Evolutionary conservation across 2,797 vertebrate species (phyloP), one percentile per base, ranked within the genome.

Genomic region (Tolypeutes matacus): DNA sequence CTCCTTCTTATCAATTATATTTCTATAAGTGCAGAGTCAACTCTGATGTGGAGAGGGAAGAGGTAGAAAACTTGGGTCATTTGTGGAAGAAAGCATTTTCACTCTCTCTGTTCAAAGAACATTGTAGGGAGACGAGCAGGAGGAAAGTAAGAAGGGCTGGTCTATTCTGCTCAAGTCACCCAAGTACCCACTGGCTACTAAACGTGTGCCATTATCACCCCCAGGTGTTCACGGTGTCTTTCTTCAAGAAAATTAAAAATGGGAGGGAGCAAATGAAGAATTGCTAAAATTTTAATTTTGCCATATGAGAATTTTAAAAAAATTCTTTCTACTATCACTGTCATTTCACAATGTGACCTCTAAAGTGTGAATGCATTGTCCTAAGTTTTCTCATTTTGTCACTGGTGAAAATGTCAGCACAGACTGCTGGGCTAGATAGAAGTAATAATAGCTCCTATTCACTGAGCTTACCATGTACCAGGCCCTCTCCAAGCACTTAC

Each of bases 261-360:
- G 73, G 2, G 18, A 5, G 3, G 39, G n/a, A 58, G 18, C 53
- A 23, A 86, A 72, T 25, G 31, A 0, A 2, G 18, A 3, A 6
- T 53, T 62, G 31, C 23, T 62, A n/a, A 90, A 4, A 20, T 29
- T 91, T 85, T 91, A 39, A 84, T 94, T 95, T 93, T 87, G 49
- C 31, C 78, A 72, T 51, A 8, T 56, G 64, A 93, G 58, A 86
- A 82, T n/a, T 67, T 46, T 7, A 14, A 49, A 56, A 92, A 60
- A 78, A 58, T 39, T 51, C 15, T 7, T 11, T 70, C 34, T 29
- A 29, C 56, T 89, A 18, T 76, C 6, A 4, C 23, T 11, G 78
- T 65, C 46, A 49, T 65, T 90, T 90, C 25, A 82, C 7, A n/a
- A 23, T 60, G 31, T 60, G 60, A 89, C 18, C 18, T 5, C 53